Conservation (phyloP, 2,113 vertebrate species). For the Haplotaxodon microlepis region DNA sequence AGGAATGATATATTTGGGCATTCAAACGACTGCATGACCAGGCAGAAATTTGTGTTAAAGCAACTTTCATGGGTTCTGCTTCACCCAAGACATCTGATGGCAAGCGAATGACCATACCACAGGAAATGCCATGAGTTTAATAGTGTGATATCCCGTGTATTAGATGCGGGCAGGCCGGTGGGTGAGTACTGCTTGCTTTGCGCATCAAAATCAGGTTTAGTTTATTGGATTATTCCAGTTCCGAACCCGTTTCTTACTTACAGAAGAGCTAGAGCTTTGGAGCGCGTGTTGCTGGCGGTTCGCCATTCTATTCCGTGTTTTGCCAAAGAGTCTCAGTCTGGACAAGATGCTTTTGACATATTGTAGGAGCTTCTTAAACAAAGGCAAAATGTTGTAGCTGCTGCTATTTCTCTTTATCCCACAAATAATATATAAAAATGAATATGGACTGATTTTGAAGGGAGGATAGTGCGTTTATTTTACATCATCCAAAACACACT, state of each 20-base stretch:
- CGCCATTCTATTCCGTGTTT: neutral
- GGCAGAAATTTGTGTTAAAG: neutral
- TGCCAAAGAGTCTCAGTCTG: neutral
- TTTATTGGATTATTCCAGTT: neutral
- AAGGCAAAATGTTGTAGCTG: neutral
- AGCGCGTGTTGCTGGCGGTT: neutral
- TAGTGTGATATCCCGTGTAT: accelerated
- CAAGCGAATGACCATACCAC: neutral
- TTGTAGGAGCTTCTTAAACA: neutral
- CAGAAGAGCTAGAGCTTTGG: neutral
- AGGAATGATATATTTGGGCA: neutral
- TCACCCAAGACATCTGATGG: neutral
- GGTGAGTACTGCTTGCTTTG: neutral
- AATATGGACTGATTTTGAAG: neutral
- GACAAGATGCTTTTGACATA: neutral
- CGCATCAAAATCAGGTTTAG: neutral
- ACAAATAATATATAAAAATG: neutral
- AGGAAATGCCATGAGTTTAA: neutral
- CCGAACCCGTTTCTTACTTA: neutral
- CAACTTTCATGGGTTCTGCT: neutral
- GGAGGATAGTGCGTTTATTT: neutral
- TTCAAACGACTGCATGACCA: neutral
- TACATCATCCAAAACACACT: neutral
- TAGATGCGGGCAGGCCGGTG: neutral
- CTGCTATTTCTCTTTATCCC: neutral